Evolutionary conservation across 2,888 invertebrate species (phyloP).

Genomic region (Caenorhabditis imperialis): DNA sequence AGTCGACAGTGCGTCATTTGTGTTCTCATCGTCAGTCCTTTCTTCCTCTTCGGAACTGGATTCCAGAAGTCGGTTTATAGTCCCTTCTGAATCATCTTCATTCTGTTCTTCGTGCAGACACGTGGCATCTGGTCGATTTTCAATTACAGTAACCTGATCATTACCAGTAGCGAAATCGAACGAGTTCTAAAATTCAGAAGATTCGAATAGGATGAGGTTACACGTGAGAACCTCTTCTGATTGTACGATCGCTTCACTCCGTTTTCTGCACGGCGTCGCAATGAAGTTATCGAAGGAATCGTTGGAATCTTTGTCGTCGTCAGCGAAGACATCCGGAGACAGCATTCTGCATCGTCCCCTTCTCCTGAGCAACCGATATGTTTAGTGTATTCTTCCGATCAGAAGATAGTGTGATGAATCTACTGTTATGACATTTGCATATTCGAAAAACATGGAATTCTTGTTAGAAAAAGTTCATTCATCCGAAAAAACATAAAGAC

Average conservation of each 20-base stretch:
- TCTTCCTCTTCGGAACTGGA: conserved; percentile 26
- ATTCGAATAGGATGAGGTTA: too few species aligned
- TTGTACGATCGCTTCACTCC: conserved; percentile 21
- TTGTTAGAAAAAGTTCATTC: conserved; percentile 55
- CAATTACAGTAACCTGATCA: conserved; percentile 28
- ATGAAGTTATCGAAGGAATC: conserved; percentile 38
- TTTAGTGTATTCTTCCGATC: too few species aligned
- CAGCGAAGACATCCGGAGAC: conserved; percentile 39
- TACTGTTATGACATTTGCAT: not conserved
- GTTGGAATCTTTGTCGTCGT: conserved; percentile 15
- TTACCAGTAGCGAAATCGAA: conserved; percentile 13
- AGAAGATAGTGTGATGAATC: conserved; percentile 2
- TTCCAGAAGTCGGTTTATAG: conserved; percentile 20
- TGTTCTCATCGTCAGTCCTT: not conserved
- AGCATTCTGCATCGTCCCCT: conserved; percentile 36
- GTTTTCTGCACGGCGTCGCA: conserved; percentile 5
- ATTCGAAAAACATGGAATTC: too few species aligned
- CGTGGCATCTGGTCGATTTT: conserved; percentile 5
- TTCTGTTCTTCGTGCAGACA: conserved; percentile 7
- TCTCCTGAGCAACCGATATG: too few species aligned
- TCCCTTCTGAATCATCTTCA: conserved; percentile 24
- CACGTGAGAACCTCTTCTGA: conserved; percentile 15
- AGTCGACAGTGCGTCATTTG: conserved; percentile 29
- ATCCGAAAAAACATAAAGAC: conserved; percentile 41
- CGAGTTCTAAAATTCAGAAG: conserved; percentile 10